Base-by-base conservation (phyloP, 2,113 vertebrate genomes). In the Xiphophorus couchianus region DNA sequence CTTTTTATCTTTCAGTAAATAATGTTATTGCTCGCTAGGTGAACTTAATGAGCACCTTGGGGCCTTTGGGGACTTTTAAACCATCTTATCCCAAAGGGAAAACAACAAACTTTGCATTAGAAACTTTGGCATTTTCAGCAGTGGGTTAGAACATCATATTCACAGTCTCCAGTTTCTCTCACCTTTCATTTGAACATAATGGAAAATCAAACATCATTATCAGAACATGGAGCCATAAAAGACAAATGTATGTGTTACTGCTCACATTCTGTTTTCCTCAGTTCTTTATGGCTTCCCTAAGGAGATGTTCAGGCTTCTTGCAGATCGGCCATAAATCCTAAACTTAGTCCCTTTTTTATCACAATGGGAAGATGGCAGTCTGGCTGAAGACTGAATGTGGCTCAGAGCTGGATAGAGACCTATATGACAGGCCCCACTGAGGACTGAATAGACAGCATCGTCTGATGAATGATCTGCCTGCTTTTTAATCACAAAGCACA, bases 121-220 rank as follows among this genome's bases (percentile, higher is more conserved):
- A 28, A 72, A 81, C 33, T 17, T 48, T 33, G 78, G 65, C 70
- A 78, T 88, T 85, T 88, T 76, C 62, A 77, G 80, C 75, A 77
- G 29, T 63, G 62, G 82, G 78, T 87, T 75, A 77, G 42, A 73
- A 82, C 79, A 75, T 88, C 67, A 79, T 77, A 74, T 74, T 31
- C 64, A 17, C 68, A 67, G 79, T 37, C 66, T 73, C 62, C 74
- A 63, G 62, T 84, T 86, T 89, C 48, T 85, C 81, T 89, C 88
- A 83, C 84, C 85, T 85, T 88, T 90, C 86, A 90, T 83, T 77
- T 82, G 69, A 89, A 90, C 80, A 81, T 93, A 93, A 92, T 92
- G 86, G 89, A 90, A 92, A 93, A 91, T 93, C 90, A 92, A 92
- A 93, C 88, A 86, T 90, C 88, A 88, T 93, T 92, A 93, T 86